Percentiles rank a stretch among this genome's conserved stretches.
Evolutionary conservation across 2,888 invertebrate species (phyloP).

Genomic region (Acleris literana): DNA sequence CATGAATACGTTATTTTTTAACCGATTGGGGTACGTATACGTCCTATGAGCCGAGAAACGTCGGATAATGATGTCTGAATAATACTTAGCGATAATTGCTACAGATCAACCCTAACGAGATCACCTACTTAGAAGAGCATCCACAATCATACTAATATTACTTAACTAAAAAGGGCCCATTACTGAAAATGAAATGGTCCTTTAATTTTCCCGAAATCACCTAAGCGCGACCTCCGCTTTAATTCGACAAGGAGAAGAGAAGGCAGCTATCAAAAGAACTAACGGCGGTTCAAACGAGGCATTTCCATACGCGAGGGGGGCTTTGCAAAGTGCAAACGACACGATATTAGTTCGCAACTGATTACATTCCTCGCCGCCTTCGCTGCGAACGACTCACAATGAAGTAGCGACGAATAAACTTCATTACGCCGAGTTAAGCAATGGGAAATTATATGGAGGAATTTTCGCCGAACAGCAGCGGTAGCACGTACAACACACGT

Average conservation of each 20-base stretch:
- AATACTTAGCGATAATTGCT: constrained; percentile 9
- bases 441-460: constrained; percentile 80
- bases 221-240: constrained; percentile 74
- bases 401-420: constrained; percentile 82
- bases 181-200: constrained; percentile 73
- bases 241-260: constrained; percentile 72
- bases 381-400: constrained; percentile 76
- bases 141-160: constrained; percentile 77
- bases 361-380: constrained; percentile 78
- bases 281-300: constrained; percentile 75
- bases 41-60: too few species aligned
- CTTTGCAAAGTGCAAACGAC: constrained; percentile 69
- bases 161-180: constrained; percentile 69
- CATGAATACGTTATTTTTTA: too few species aligned
- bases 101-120: constrained; percentile 20
- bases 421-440: constrained; percentile 80
- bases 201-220: constrained; percentile 78
- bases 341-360: constrained; percentile 81
- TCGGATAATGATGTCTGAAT: background rate
- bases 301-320: constrained; percentile 80
- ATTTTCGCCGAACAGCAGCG: constrained; percentile 75
- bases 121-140: constrained; percentile 48
- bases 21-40: too few species aligned
- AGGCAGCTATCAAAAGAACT: constrained; percentile 81
- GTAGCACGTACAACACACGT: constrained; percentile 56